A percentile compares a stretch with the other conserved stretches of the same genome.
Conservation (phyloP, 2,888 invertebrate species). For the Hyles lineata region DNA sequence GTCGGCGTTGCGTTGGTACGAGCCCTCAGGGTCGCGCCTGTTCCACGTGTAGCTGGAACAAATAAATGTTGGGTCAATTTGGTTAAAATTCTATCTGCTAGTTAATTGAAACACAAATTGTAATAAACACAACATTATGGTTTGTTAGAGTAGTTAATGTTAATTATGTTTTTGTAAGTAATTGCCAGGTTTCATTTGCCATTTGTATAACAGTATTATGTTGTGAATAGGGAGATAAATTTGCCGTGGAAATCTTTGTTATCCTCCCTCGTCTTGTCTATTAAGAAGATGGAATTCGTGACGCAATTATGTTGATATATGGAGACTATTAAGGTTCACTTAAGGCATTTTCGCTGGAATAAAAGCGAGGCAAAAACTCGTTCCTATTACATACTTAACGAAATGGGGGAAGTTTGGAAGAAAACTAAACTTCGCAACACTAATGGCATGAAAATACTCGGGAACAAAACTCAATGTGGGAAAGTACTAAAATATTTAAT, state of each 20-base stretch:
- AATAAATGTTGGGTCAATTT: not conserved
- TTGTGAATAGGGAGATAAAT: conserved; percentile 31
- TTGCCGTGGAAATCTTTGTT: not conserved
- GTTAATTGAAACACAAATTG: too few species aligned
- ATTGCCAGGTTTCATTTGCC: not conserved
- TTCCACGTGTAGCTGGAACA: conserved; percentile 76
- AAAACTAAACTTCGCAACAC: not conserved
- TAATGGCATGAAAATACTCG: not conserved
- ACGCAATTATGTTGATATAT: conserved; percentile 51
- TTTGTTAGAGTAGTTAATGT: not conserved
- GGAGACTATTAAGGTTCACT: conserved; percentile 50
- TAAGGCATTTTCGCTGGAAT: conserved; percentile 54
- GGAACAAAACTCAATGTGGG: not conserved
- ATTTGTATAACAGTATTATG: conserved; percentile 25
- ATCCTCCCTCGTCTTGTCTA: not conserved
- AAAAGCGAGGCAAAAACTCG: conserved; percentile 36
- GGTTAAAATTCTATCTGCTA: not conserved
- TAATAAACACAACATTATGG: not conserved
- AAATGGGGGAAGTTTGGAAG: conserved; percentile 43
- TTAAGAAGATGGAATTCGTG: not conserved
- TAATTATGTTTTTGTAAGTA: not conserved
- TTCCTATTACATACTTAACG: conserved; percentile 36
- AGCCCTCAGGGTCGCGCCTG: conserved; percentile 76
- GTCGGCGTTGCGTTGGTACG: conserved; percentile 72
- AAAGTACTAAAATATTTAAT: not conserved